Conservation (phyloP, 2,113 vertebrate genomes). For the Carassius carassius region DNA sequence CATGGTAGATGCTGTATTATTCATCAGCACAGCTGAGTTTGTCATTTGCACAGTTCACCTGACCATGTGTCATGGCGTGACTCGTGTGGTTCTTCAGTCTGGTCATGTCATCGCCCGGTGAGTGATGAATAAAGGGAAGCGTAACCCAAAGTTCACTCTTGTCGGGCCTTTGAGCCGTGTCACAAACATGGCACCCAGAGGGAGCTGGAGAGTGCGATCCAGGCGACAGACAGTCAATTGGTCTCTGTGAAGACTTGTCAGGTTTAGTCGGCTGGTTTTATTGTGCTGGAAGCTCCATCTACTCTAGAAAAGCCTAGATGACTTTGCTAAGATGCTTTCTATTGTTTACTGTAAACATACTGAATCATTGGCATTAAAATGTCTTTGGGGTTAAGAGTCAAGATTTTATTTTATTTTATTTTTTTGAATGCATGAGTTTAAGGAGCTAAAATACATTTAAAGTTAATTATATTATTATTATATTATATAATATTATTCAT, state of each 20-base stretch:
- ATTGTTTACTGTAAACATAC: no score
- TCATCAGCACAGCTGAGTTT: constrained; percentile 2
- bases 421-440: no score
- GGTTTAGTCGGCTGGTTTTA: background rate
- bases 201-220: background rate
- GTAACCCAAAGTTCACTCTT: background rate
- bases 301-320: background rate
- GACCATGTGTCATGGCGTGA: background rate
- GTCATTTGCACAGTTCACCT: constrained; percentile 4
- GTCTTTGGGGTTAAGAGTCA: background rate
- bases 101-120: background rate
- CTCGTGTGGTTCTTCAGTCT: background rate
- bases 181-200: constrained; percentile 6
- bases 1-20: background rate
- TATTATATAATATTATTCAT: no score
- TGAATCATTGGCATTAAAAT: constrained; percentile 21
- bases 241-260: constrained; percentile 6
- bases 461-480: no score
- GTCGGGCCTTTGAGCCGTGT: background rate
- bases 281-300: constrained; percentile 2
- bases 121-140: constrained; percentile 5
- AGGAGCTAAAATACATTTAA: no score
- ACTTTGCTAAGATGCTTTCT: background rate
- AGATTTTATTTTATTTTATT: no score
- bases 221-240: constrained; percentile 6